Evolutionary conservation across 2,113 vertebrate species (phyloP), one percentile per base, ranked within the genome.

Genomic region (Myxocyprinus asiaticus): DNA sequence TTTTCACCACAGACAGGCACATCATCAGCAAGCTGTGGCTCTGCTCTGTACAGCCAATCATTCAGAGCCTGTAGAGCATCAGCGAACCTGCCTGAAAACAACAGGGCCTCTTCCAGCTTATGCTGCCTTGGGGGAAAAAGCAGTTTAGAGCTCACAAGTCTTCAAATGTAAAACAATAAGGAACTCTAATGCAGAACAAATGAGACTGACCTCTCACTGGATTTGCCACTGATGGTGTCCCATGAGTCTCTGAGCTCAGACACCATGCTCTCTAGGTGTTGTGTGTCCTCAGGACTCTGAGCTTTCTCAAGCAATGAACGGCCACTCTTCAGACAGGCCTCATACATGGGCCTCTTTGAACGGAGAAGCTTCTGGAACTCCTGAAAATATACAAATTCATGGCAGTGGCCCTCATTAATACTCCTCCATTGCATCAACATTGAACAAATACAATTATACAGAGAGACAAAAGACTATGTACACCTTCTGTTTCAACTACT

Each of bases 11-110:
- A 89, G 0, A 95, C 91, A 0, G 93, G 91, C n/a, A 83, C 85
- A 0, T 94, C 93, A 85, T 95, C 92, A 0, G 93, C 89, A 9
- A 95, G 88, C 12, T 92, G 92, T 0, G 94, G 92, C 90, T 95
- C 93, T 0, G 94, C 93, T 17, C 90, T 87, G 82, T 92, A 94
- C 79, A 95, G 82, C 94, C 94, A 94, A 45, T 94, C 93, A 74
- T 93, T 92, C 0, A 94, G 85, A 0, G 91, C 90, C 74, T 92
- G 93, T 15, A 95, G 92, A 0, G 93, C 92, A 0, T 96, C 95
- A 0, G 92, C 89, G 86, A 96, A 94, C 85, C 89, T 88, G 14
- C 94, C 94, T 0, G 93, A 92, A 86, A 94, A 94, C n/a, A 94
- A 90, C 88, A 94, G 85, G 0, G 84, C 89, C 81, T 93, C 93